Evolutionary conservation across 2,113 vertebrate species (phyloP).

Genomic region (Tetrax tetrax): DNA sequence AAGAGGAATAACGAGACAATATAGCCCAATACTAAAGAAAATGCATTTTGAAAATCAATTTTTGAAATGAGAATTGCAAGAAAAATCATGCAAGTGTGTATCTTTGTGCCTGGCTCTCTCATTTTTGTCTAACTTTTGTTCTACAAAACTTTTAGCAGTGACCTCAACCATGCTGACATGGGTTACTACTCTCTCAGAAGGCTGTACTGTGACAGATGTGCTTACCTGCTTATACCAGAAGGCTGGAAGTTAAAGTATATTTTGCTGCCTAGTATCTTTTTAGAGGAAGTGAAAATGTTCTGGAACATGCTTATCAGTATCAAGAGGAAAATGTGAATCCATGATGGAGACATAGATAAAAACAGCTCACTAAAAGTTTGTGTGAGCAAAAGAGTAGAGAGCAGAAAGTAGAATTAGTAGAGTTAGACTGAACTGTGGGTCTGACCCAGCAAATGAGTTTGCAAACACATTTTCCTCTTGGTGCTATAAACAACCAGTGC

Average conservation of each 20-base stretch:
- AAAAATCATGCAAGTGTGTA: background rate
- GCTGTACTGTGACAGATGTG: background rate
- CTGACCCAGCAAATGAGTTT: background rate
- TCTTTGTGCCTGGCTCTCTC: background rate
- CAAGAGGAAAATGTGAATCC: background rate
- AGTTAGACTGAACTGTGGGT: background rate
- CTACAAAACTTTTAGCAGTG: conserved; percentile 19
- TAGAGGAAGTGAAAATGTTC: background rate
- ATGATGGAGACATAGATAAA: background rate
- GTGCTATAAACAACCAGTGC: rapidly evolving
- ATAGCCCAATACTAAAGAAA: background rate
- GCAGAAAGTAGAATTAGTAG: background rate
- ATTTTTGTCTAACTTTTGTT: background rate
- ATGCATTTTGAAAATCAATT: conserved; percentile 17
- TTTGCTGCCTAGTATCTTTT: background rate
- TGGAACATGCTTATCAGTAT: background rate
- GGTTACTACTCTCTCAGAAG: background rate
- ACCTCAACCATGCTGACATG: background rate
- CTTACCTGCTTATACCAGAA: background rate
- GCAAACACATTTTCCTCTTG: background rate
- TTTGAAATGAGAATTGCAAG: background rate
- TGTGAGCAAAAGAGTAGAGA: background rate
- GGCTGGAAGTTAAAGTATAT: background rate
- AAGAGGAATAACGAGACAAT: background rate
- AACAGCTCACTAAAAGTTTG: background rate